Base-by-base conservation (phyloP, 2,113 vertebrate genomes). In the Athene cunicularia region DNA sequence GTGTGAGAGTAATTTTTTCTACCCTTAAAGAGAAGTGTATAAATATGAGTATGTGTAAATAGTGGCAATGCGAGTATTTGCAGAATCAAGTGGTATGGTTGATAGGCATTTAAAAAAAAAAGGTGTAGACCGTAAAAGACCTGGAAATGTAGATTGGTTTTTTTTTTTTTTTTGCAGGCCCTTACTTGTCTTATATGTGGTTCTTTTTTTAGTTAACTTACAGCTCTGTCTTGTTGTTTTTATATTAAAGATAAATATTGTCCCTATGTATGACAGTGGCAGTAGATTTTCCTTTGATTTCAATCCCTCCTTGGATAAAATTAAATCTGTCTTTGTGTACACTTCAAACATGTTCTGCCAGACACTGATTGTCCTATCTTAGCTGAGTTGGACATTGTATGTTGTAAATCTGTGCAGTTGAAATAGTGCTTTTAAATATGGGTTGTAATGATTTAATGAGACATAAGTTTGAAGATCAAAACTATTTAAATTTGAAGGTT, bases 401-500 rank as follows among this genome's bases (percentile, higher is more conserved):
- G 20, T 47, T 90, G 37, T 88, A 77, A 88, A 87, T 83, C 39
- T 75, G 1, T 50, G 74, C 39, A 58, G 39, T 43, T 74, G 66
- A 88, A 91, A 77, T 76, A 67, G 11, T 70, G 12, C 37, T 53
- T 56, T 97, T 96, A 93, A 94, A 93, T 94, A 63, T 71, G 55
- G 95, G 52, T 74, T 96, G 56, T 79, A 95, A 90, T 81, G 33
- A 88, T 90, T 90, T 74, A 64, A 41, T 86, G 41, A 94, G 72
- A 88, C 56, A 50, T 80, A 59, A 94, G 96, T 80, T 59, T 89
- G 47, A 41, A 92, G 41, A 96, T 95, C 74, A 96, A 91, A 92
- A 96, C 47, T 75, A 73, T 63, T 45, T 95, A 93, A 79, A 90
- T 84, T 56, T 66, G 59, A 76, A 74, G 26, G 41, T 67, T 86